A percentile compares a stretch with the other conserved stretches of the same genome.
Conservation (phyloP, 2,797 vertebrate species). For the Phrynocephalus vlangalii region DNA sequence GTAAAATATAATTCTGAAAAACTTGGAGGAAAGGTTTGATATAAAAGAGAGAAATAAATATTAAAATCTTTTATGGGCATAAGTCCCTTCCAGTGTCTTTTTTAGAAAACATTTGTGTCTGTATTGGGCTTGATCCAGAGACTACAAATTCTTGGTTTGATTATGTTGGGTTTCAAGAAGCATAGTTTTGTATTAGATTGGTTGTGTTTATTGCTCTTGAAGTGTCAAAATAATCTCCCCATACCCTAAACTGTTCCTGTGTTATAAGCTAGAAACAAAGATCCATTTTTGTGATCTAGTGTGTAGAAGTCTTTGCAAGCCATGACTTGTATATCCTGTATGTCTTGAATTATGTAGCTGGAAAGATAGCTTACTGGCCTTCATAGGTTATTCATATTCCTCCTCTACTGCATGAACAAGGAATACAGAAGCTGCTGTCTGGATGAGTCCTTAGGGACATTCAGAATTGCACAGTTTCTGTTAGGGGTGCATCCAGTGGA, state of each 20-base stretch:
- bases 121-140: background rate
- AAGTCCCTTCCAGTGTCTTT: background rate
- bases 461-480: background rate
- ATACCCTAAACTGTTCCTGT: background rate
- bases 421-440: background rate
- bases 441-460: slow-evolving; percentile 3
- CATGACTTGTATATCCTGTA: background rate
- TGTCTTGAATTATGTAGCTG: background rate
- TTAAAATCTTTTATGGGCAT: background rate
- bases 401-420: background rate
- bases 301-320: background rate
- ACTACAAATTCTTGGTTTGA: background rate
- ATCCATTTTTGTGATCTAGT: background rate
- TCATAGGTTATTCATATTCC: background rate
- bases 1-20: background rate
- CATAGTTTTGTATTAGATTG: too few relatives aligned
- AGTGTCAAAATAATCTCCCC: too few relatives aligned
- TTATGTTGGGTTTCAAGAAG: background rate
- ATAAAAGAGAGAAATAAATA: background rate
- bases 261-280: background rate
- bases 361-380: background rate
- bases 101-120: background rate
- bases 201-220: background rate
- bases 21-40: background rate
- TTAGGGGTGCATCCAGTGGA: slow-evolving; percentile 50